Conservation (phyloP, 2,113 vertebrate species). For the Prolemur simus region DNA sequence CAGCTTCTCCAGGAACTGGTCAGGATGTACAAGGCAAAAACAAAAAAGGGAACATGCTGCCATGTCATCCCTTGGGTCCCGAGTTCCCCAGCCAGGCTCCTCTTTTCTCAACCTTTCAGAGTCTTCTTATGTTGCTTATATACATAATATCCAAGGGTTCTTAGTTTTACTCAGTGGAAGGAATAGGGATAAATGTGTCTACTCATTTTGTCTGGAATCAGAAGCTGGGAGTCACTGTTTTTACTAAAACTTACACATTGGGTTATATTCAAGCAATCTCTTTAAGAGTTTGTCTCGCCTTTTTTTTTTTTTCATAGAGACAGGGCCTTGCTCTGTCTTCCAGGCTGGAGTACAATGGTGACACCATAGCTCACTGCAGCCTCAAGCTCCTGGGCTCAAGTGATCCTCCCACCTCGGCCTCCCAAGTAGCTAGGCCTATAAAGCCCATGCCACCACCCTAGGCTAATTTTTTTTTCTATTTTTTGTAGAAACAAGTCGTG, state of each 20-base stretch:
- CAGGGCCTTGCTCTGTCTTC: too few species aligned
- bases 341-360: too few species aligned
- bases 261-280: neutral
- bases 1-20: neutral
- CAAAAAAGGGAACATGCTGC: neutral
- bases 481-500: too few species aligned
- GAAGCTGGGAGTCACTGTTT: neutral
- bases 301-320: too few species aligned
- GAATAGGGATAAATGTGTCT: neutral
- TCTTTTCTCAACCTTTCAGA: neutral
- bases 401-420: too few species aligned
- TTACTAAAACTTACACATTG: neutral
- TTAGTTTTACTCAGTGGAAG: neutral
- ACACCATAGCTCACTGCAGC: too few species aligned
- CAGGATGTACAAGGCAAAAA: neutral
- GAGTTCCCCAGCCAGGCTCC: neutral
- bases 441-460: too few species aligned
- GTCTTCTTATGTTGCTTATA: neutral
- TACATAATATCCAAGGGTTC: too few species aligned
- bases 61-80: neutral
- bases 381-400: too few species aligned
- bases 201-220: neutral
- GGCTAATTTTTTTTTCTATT: too few species aligned
- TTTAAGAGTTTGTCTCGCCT: neutral
- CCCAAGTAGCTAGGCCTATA: too few species aligned